These are phyloP conservation scores for Halocynthia aurantium DNA, from an alignment of 23 tunicate species.

Conservation along the genomic window DNA sequence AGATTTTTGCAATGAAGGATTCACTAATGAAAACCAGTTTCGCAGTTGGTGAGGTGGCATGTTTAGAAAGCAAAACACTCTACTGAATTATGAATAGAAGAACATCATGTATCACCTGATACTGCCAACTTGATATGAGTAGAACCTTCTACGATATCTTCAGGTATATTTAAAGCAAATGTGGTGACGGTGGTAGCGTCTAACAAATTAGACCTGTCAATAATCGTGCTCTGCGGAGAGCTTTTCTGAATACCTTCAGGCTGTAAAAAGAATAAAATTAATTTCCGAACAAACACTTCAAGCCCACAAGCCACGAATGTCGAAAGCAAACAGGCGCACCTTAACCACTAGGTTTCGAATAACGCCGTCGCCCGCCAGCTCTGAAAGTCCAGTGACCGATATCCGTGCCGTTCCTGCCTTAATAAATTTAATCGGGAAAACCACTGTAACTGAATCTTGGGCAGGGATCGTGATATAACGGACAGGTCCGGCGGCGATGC, in stretches of 20 bases:
- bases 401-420: slow-evolving; percentile 65
- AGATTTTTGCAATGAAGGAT: too few species aligned
- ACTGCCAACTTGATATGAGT: slow-evolving; percentile 44
- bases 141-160: slow-evolving; percentile 43
- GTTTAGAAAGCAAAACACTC: too few species aligned
- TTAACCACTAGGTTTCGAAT: slow-evolving; percentile 55
- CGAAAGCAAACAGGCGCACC: slow-evolving; percentile 3
- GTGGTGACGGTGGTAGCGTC: neutral
- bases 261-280: slow-evolving; percentile 17
- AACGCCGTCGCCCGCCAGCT: slow-evolving; percentile 58
- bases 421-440: slow-evolving; percentile 54
- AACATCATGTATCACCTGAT: slow-evolving; percentile 34
- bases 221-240: slow-evolving; percentile 32
- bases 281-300: neutral
- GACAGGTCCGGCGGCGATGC: slow-evolving; percentile 35
- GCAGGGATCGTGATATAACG: slow-evolving; percentile 41
- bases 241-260: slow-evolving; percentile 70
- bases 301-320: neutral
- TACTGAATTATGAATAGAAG: too few species aligned
- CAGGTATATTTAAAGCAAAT: slow-evolving; percentile 39
- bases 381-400: slow-evolving; percentile 59
- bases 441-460: slow-evolving; percentile 45
- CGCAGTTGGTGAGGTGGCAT: too few species aligned
- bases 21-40: too few species aligned
- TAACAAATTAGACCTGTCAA: slow-evolving; percentile 18